phyloP scores from a whole-genome alignment of 1,140 invertebrate species.

The Pomacea maculata region DNA sequence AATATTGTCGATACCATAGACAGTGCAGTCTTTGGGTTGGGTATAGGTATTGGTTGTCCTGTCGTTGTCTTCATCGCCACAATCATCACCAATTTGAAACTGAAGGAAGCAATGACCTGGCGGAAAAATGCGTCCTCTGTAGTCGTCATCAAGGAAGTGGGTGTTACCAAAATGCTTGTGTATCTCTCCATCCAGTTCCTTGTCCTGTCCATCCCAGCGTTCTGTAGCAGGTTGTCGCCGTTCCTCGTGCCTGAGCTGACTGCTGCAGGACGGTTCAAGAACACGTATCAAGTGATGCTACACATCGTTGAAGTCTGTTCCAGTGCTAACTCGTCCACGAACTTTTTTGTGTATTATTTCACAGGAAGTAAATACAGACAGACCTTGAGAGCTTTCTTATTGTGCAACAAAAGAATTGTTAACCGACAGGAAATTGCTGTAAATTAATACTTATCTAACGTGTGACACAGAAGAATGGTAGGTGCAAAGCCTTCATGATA shows the following conservation, averaged over 20 bases:
- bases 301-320: neutral
- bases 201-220: neutral
- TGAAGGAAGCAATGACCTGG: neutral
- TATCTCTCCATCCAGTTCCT: neutral
- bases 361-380: neutral
- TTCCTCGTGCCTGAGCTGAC: no score
- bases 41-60: neutral
- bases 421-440: no score
- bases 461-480: no score
- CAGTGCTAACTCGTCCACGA: neutral
- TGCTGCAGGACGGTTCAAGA: no score
- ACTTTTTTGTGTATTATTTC: slow-evolving; percentile 7
- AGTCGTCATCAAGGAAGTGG: neutral
- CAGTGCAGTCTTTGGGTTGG: neutral
- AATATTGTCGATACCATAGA: neutral
- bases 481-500: no score
- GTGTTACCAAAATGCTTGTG: neutral
- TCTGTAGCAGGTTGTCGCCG: neutral
- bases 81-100: neutral
- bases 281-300: no score
- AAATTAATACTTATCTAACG: no score
- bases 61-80: slow-evolving; percentile 4
- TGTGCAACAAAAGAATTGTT: no score
- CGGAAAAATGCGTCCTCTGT: neutral
- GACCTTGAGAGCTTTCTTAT: neutral